These are phyloP conservation scores for Eidolon helvum DNA, from an alignment of 2,113 vertebrate species.

Conservation along the genomic window DNA sequence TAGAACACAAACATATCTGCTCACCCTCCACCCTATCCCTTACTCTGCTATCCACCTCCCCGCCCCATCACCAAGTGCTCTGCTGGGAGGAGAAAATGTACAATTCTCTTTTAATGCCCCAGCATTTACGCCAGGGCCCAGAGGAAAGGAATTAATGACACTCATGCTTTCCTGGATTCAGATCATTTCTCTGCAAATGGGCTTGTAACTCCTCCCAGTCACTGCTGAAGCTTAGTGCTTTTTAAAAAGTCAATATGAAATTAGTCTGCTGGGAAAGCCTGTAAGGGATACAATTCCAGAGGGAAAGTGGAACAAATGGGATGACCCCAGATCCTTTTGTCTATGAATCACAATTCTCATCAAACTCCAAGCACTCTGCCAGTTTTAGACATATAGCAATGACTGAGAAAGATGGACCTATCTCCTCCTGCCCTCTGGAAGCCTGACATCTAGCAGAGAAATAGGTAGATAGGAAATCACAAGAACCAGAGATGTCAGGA, in stretches of 20 bases:
- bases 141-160: background rate
- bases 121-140: background rate
- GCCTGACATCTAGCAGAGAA: background rate
- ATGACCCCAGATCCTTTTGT: background rate
- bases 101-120: background rate
- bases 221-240: background rate
- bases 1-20: rapidly evolving
- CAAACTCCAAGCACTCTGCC: background rate
- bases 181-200: background rate
- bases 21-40: no score
- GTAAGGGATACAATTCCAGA: background rate
- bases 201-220: background rate
- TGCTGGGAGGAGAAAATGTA: background rate
- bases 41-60: no score
- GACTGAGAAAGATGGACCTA: background rate
- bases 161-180: background rate
- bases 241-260: background rate
- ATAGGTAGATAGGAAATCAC: background rate
- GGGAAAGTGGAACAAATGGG: background rate
- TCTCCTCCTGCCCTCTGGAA: background rate
- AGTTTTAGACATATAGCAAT: rapidly evolving
- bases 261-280: background rate
- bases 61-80: background rate
- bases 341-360: background rate
- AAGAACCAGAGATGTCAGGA: no score